Base-by-base conservation (phyloP, 2,113 vertebrate genomes). In the Loxodonta africana region DNA sequence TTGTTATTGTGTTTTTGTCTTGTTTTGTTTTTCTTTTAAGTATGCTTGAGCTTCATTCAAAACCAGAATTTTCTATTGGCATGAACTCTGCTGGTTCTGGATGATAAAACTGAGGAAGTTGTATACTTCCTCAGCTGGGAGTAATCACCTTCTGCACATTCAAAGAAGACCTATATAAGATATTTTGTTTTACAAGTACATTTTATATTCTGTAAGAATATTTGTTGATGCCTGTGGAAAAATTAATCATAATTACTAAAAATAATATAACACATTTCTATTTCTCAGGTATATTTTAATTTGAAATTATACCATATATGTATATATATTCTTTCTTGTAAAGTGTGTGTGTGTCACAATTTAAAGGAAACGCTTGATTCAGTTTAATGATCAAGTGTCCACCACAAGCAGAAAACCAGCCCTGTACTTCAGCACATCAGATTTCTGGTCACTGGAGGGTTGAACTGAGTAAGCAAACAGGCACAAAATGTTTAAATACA, bases 211-310 rank as follows among this genome's bases (percentile, higher is more conserved):
- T 33, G 53, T 2, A 62, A 1, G 5, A 60, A 57, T 78, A 88
- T 63, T 86, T 88, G 94, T 73, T 92, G 20, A 83, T 76, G 8
- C 11, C 14, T 74, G 3, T 78, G 33, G 5, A 88, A 23, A 1
- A 94, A 80, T 69, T 88, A 88, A 48, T 67, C 23, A 93, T 62
- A 88, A 3, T 96, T 28, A 78, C 90, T 67, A 93, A 92, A 94
- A 90, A 14, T 71, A 6, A 0, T 69, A 9, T 71, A 86, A 78
- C 80, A 90, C 83, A 1, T 60, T 91, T 90, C n/a, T 95, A 30
- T 73, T 94, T 92, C 92, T 95, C 46, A 57, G 84, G 41, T 33
- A 71, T 7, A 92, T 88, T 92, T 93, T 25, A 37, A 37, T 88
- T 92, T 84, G 69, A 92, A 83, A 18, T 89, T 7, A 51, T 82